These are phyloP conservation scores for Ellobius talpinus DNA, from an alignment of 2,113 vertebrate genomes.

Conservation along the genomic window DNA sequence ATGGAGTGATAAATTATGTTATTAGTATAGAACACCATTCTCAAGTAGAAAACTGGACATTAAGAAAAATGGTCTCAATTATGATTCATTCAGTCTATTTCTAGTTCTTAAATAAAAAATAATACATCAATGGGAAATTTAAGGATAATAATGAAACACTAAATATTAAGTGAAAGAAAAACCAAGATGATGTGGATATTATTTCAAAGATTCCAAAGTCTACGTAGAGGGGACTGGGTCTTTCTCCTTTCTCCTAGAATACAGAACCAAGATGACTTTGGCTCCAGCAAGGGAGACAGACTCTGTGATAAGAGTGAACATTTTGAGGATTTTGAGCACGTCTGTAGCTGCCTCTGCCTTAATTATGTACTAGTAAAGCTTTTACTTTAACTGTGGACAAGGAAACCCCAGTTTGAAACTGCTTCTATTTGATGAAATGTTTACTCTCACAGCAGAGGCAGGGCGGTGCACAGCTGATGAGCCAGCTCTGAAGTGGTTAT, in stretches of 20 bases:
- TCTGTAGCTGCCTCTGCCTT: slow-evolving; percentile 76
- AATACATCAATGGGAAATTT: slow-evolving; percentile 54
- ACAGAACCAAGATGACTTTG: slow-evolving; percentile 72
- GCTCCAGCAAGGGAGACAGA: slow-evolving; percentile 58
- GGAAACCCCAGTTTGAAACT: slow-evolving; percentile 77
- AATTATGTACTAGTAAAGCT: slow-evolving; percentile 72
- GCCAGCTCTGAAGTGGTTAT: slow-evolving; percentile 76
- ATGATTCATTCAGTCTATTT: slow-evolving; percentile 52
- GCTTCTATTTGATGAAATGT: slow-evolving; percentile 81
- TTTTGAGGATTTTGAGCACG: slow-evolving; percentile 74
- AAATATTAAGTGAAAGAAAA: slow-evolving; percentile 78
- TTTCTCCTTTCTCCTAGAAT: slow-evolving; percentile 74
- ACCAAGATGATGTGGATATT: slow-evolving; percentile 40
- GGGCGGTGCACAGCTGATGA: slow-evolving; percentile 42
- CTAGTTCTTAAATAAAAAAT: slow-evolving; percentile 73
- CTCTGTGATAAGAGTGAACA: slow-evolving; percentile 55
- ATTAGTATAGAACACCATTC: neutral
- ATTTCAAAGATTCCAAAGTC: slow-evolving; percentile 69
- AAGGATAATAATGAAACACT: slow-evolving; percentile 61
- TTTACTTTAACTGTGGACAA: slow-evolving; percentile 82
- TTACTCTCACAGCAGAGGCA: slow-evolving; percentile 76
- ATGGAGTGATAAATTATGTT: neutral
- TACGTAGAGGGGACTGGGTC: slow-evolving; percentile 33
- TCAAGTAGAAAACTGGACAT: neutral
- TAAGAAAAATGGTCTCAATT: slow-evolving; percentile 26